Conservation (phyloP, 2,888 invertebrate genomes). For the Petrophora chlorosata region DNA sequence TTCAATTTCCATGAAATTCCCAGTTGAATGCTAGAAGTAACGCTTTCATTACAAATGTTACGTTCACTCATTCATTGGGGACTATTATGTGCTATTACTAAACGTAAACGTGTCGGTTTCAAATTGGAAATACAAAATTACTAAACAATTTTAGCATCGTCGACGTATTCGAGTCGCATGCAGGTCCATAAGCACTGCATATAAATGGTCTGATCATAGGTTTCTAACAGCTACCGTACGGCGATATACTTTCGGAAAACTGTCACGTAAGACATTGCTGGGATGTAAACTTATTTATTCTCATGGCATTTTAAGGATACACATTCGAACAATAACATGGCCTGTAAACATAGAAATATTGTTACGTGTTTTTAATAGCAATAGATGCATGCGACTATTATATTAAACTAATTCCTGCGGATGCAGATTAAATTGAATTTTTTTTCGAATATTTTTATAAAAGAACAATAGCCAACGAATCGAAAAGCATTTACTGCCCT, state of each 20-base stretch:
- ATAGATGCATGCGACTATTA: neutral
- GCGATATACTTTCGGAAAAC: slow-evolving; percentile 52
- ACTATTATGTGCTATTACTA: slow-evolving; percentile 22
- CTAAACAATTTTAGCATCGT: slow-evolving; percentile 41
- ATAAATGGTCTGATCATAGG: slow-evolving; percentile 64
- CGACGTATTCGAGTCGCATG: slow-evolving; percentile 68
- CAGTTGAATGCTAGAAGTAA: slow-evolving; percentile 3
- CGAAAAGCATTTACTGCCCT: too few relatives aligned
- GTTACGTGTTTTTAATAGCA: slow-evolving; percentile 9
- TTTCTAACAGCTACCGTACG: slow-evolving; percentile 67
- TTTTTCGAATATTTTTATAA: neutral
- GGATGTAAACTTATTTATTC: slow-evolving; percentile 51
- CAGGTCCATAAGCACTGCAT: slow-evolving; percentile 58
- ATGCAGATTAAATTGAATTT: neutral
- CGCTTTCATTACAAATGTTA: slow-evolving; percentile 9
- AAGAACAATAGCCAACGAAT: too few relatives aligned
- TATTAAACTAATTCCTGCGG: neutral
- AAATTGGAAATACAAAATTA: slow-evolving; percentile 36
- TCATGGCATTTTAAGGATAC: slow-evolving; percentile 46
- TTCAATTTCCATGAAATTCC: slow-evolving; percentile 9
- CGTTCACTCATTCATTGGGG: slow-evolving; percentile 9
- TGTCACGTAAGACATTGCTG: slow-evolving; percentile 66
- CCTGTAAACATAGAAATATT: slow-evolving; percentile 15
- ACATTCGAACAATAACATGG: slow-evolving; percentile 29
- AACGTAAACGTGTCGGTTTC: slow-evolving; percentile 24